Percentiles rank a stretch among this genome's conserved stretches.
Evolutionary conservation across 2,113 vertebrate species (phyloP).

Genomic region (Cichladusa arquata): DNA sequence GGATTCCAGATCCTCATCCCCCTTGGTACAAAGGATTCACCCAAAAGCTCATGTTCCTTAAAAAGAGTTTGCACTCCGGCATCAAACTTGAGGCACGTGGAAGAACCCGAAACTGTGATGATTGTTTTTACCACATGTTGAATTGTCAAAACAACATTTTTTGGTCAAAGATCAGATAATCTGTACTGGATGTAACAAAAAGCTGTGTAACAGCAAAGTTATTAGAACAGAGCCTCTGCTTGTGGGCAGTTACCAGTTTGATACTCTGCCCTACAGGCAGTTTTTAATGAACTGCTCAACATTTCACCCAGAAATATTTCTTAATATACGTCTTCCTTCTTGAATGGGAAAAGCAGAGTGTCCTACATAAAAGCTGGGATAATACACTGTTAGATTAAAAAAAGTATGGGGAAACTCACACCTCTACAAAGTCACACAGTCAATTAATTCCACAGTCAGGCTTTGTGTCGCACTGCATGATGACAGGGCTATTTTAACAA

Average conservation of each 20-base stretch:
- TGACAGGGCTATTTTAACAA: not conserved
- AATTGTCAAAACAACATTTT: not conserved
- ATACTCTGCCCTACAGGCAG: not conserved
- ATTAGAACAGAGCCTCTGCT: not conserved
- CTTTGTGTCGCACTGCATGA: fast-evolving
- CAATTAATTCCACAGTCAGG: not conserved
- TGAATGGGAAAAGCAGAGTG: not conserved
- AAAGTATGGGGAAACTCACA: not conserved
- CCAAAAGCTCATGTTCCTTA: not conserved
- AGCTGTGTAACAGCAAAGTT: not conserved
- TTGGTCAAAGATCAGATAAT: not conserved
- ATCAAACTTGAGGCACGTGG: not conserved
- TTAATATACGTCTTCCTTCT: not conserved
- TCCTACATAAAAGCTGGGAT: not conserved
- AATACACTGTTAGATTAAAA: not conserved
- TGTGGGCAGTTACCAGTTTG: not conserved
- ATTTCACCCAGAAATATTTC: not conserved
- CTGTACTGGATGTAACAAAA: not conserved
- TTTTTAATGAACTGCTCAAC: not conserved
- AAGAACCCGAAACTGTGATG: not conserved
- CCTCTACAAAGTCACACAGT: not conserved
- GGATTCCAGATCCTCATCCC: not conserved
- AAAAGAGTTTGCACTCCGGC: not conserved
- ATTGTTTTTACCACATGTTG: not conserved
- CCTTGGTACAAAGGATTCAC: not conserved